Percentiles rank a stretch among this genome's conserved stretches.
Evolutionary conservation across 2,888 invertebrate species (phyloP).

Genomic region (Peribatodes rhomboidaria): DNA sequence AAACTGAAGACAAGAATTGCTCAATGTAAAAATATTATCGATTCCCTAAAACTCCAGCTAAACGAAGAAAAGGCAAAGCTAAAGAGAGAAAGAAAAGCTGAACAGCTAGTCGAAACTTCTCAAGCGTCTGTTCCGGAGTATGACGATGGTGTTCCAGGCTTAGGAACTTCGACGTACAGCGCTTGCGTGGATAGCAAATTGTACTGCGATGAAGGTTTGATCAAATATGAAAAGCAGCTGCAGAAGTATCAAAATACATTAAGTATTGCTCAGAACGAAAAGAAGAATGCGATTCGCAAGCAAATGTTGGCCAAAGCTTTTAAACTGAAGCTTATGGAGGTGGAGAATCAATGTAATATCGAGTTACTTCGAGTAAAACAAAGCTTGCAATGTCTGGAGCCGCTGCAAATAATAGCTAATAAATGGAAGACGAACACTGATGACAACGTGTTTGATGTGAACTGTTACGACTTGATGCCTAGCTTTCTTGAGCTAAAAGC

Average conservation of each 20-base stretch:
- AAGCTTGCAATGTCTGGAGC: constrained; percentile 79
- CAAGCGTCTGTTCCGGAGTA: constrained; percentile 15
- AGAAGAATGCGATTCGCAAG: constrained; percentile 79
- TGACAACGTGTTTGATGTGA: constrained; percentile 61
- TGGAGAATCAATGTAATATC: constrained; percentile 82
- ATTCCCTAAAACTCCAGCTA: constrained; percentile 74
- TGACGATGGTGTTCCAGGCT: constrained; percentile 14
- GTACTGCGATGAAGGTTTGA: constrained; percentile 72
- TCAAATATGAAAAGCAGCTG: constrained; percentile 80
- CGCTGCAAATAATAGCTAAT: constrained; percentile 73
- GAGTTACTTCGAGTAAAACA: constrained; percentile 79
- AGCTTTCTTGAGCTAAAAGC: constrained; percentile 69
- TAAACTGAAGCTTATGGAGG: constrained; percentile 75
- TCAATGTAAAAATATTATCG: constrained; percentile 74
- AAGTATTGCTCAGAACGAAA: constrained; percentile 79
- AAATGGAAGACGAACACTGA: constrained; percentile 71
- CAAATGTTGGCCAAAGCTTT: constrained; percentile 82
- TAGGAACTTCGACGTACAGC: constrained; percentile 54
- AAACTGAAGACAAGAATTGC: constrained; percentile 75
- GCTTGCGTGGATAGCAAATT: constrained; percentile 70
- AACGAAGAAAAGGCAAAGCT: constrained; percentile 74
- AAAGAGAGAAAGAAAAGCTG: constrained; percentile 59
- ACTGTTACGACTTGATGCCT: constrained; percentile 71
- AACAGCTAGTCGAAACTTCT: constrained; percentile 17
- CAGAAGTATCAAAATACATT: constrained; percentile 79